Evolutionary conservation across 2,797 vertebrate species (phyloP), one percentile per base, ranked within the genome.

Genomic region (Lophius americanus): DNA sequence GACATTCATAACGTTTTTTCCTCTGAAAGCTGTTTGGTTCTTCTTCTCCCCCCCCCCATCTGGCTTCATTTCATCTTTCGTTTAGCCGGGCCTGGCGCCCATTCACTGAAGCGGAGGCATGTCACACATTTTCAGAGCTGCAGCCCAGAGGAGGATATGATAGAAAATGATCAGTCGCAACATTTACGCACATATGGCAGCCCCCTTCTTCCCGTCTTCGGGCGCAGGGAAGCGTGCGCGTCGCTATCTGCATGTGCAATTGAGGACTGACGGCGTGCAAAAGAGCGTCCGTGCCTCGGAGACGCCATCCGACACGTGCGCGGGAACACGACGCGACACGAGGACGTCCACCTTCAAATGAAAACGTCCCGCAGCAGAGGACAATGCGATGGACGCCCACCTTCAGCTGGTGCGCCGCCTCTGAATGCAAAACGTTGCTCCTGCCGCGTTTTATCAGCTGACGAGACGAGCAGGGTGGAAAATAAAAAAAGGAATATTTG

Each of bases 21-120:
- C 3, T 37, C 10, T 39, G 50, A 67, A 85, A 81, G 58, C 73
- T 53, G 73, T 81, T 83, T 85, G 84, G 51, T 85, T 85, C 64
- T 78, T 85, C 49, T 85, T 85, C 64, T 78, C 72, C 69, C 74
- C 12, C 12, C 42, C 38, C 70, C 82, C 82, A 81, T 85, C 85
- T 79, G 75, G 75, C 63, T 81, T 84, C 63, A 80, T 89, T 89
- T 86, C 82, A 84, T 88, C 70, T 68, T 75, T 82, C 62, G 14
- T 87, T 87, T 86, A 81, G 62, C 78, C 64, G 6, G 71, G 76
- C 71, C 72, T 73, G 71, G 76, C 54, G 3, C 70, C 10, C 6
- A 58, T 73, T 73, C 81, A 74, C 64, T 48, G 63, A 80, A 77
- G 75, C 79, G 64, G 42, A 81, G 51, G 60, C 75, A 57, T 72